These are phyloP conservation scores for Leptinotarsa rubiginosa DNA, from an alignment of 2,888 invertebrate species.

Conservation along the genomic window DNA sequence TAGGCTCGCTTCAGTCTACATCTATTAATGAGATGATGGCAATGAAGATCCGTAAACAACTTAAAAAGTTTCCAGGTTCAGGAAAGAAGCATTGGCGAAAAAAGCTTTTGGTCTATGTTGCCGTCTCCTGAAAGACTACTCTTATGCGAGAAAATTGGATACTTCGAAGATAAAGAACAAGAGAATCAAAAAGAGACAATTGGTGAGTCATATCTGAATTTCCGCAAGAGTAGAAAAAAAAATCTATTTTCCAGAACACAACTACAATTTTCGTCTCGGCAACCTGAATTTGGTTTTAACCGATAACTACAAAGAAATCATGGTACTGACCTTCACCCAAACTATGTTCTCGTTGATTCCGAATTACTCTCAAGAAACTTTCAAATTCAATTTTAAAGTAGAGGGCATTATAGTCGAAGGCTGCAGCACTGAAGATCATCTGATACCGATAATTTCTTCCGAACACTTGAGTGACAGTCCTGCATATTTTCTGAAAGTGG, in stretches of 20 bases:
- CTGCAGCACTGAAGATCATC: slow-evolving; percentile 77
- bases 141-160: slow-evolving; percentile 64
- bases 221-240: slow-evolving; percentile 3
- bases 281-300: slow-evolving; percentile 78
- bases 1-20: too few relatives aligned
- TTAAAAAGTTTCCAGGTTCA: slow-evolving; percentile 68
- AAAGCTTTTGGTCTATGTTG: slow-evolving; percentile 64
- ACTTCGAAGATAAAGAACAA: slow-evolving; percentile 48
- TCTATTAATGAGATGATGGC: too few relatives aligned
- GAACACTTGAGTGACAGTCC: slow-evolving; percentile 73
- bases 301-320: slow-evolving; percentile 77
- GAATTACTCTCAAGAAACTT: slow-evolving; percentile 56
- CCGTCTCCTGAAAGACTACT: slow-evolving; percentile 63
- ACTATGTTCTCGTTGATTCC: slow-evolving; percentile 65
- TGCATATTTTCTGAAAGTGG: slow-evolving; percentile 78
- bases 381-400: slow-evolving; percentile 64
- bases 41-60: not conserved
- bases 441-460: slow-evolving; percentile 77
- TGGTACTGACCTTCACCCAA: slow-evolving; percentile 80
- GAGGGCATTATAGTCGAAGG: slow-evolving; percentile 84
- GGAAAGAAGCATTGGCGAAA: slow-evolving; percentile 73
- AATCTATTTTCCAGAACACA: slow-evolving; percentile 73
- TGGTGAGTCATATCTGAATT: slow-evolving; percentile 32
- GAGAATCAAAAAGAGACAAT: slow-evolving; percentile 46
- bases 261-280: slow-evolving; percentile 80